Evolutionary conservation across 2,888 invertebrate species (phyloP).

Genomic region (Campaea margaritaria): DNA sequence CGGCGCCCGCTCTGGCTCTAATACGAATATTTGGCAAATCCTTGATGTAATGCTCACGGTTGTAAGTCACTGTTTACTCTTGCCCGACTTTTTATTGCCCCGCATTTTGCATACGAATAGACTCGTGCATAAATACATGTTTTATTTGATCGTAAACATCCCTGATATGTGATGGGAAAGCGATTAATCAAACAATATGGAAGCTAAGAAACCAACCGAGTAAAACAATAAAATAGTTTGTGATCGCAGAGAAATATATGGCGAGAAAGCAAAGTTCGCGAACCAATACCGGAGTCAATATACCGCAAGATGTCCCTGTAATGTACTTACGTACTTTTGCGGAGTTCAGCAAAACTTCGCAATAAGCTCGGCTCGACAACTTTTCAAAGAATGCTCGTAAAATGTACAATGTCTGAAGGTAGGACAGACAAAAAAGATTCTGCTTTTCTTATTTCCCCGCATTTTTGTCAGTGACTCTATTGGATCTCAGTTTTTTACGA

Average conservation of each 20-base stretch:
- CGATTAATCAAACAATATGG: slow-evolving; percentile 31
- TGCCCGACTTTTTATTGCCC: slow-evolving; percentile 66
- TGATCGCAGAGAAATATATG: slow-evolving; percentile 17
- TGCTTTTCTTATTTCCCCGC: background rate
- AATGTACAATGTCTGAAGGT: slow-evolving; percentile 20
- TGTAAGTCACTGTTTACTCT: slow-evolving; percentile 54
- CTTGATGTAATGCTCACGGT: slow-evolving; percentile 59
- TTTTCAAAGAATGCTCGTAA: slow-evolving; percentile 36
- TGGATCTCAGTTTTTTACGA: background rate
- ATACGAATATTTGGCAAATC: slow-evolving; percentile 68
- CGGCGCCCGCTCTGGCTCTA: slow-evolving; percentile 49
- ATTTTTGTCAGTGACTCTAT: background rate
- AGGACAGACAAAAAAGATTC: slow-evolving; percentile 5
- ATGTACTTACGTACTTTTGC: slow-evolving; percentile 36
- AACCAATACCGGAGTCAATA: slow-evolving; percentile 44
- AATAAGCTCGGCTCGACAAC: slow-evolving; percentile 38
- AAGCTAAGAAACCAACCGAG: slow-evolving; percentile 13
- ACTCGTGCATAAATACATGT: slow-evolving; percentile 54
- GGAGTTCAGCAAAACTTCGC: slow-evolving; percentile 36
- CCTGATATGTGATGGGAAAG: slow-evolving; percentile 41
- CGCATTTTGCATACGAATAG: slow-evolving; percentile 76
- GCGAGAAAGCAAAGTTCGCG: slow-evolving; percentile 35
- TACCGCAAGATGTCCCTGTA: slow-evolving; percentile 45
- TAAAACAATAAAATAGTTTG: slow-evolving; percentile 30
- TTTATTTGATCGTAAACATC: slow-evolving; percentile 57